Conservation (phyloP, 2,113 vertebrate genomes). For the Xenopus laevis region DNA sequence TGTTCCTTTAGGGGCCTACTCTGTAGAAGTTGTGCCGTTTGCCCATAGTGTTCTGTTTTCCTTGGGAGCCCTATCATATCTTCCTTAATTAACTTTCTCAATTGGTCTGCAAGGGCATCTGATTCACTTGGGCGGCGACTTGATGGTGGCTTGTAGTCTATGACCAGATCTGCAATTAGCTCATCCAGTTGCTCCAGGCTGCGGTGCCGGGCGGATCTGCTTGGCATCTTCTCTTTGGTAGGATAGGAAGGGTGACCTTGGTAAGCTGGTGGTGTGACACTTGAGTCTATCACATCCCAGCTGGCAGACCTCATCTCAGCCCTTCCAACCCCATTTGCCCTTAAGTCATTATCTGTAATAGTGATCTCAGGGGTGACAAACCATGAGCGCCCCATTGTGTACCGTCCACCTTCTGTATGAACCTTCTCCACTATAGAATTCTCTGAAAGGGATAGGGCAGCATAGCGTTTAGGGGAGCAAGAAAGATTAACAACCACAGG, state of each 20-base stretch:
- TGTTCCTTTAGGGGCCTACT: constrained; percentile 68
- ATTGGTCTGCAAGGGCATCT: constrained; percentile 73
- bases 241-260: not conserved
- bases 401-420: constrained; percentile 59
- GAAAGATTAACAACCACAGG: constrained; percentile 91
- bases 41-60: constrained; percentile 53
- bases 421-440: constrained; percentile 82
- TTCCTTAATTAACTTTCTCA: constrained; percentile 77
- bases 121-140: constrained; percentile 61
- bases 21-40: constrained; percentile 41
- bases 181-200: constrained; percentile 92
- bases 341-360: constrained; percentile 92
- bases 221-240: constrained; percentile 61
- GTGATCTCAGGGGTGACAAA: constrained; percentile 94
- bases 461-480: constrained; percentile 89
- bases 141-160: constrained; percentile 81
- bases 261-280: constrained; percentile 49
- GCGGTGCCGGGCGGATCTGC: constrained; percentile 77
- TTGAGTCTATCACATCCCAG: constrained; percentile 67
- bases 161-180: constrained; percentile 88
- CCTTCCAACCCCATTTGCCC: constrained; percentile 61
- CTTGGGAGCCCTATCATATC: constrained; percentile 55
- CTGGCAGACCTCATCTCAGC: constrained; percentile 69
- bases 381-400: constrained; percentile 72
- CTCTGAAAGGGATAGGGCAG: constrained; percentile 88